phyloP scores from a whole-genome alignment of 1,140 invertebrate species.

The Forficula auricularia region DNA sequence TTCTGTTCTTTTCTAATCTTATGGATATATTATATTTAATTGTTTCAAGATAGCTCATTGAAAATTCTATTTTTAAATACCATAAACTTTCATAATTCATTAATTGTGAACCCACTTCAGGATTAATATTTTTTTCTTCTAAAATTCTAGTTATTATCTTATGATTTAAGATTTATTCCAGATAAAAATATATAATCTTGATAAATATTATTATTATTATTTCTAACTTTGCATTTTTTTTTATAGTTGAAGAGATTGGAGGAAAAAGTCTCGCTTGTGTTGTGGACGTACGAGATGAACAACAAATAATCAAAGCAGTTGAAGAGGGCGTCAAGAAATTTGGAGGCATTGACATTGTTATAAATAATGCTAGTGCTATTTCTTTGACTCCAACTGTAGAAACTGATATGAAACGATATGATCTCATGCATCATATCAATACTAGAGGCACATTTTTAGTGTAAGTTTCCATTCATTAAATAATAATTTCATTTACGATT shows the following conservation, averaged over 20 bases:
- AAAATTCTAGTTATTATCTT: no score
- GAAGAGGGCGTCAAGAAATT: conserved; percentile 76
- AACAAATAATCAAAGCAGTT: conserved; percentile 65
- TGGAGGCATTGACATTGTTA: conserved; percentile 86
- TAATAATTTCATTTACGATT: conserved; percentile 2
- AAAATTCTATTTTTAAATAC: no score
- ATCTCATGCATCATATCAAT: conserved; percentile 86
- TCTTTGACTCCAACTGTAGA: conserved; percentile 66
- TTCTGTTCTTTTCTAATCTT: no score
- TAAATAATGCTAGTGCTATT: conserved; percentile 97
- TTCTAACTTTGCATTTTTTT: no score
- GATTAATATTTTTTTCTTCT: no score
- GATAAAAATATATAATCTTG: no score
- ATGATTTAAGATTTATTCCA: no score
- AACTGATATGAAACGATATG: conserved; percentile 91
- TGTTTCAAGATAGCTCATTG: no score
- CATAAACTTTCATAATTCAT: no score
- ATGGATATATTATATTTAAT: no score
- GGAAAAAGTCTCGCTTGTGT: conserved; percentile 82
- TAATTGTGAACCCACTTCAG: no score
- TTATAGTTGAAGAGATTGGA: conserved; percentile 72
- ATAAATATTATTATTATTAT: no score
- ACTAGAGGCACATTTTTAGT: conserved; percentile 80
- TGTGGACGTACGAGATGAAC: conserved; percentile 84
- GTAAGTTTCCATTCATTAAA: conserved; percentile 33